phyloP scores from a whole-genome alignment of 2,113 vertebrate species.

The Cyphomyrus plagiostoma region DNA sequence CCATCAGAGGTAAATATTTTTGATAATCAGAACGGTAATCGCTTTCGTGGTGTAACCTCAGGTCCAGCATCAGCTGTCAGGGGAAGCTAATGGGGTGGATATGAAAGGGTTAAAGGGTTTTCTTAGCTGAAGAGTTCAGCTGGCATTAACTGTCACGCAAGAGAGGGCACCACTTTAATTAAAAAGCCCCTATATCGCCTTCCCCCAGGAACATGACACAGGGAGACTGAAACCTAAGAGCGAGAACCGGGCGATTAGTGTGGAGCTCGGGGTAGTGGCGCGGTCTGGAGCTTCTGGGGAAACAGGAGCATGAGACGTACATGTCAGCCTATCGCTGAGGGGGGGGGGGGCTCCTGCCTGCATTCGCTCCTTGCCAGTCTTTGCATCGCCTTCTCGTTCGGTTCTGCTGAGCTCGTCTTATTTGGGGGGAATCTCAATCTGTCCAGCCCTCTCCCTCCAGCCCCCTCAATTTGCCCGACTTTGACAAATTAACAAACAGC shows the following conservation, averaged over 20 bases:
- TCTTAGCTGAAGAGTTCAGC: slow-evolving; percentile 24
- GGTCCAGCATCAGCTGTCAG: slow-evolving; percentile 40
- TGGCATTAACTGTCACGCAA: slow-evolving; percentile 1
- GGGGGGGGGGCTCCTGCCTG: background rate
- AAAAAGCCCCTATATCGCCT: slow-evolving; percentile 41
- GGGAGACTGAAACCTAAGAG: slow-evolving; percentile 16
- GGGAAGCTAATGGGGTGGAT: slow-evolving; percentile 53
- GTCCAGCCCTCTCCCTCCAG: background rate
- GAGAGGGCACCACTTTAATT: slow-evolving; percentile 40
- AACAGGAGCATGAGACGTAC: background rate
- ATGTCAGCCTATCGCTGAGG: background rate
- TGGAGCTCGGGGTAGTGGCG: background rate
- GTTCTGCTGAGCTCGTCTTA: background rate
- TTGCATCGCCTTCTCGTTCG: background rate
- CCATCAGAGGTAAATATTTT: background rate
- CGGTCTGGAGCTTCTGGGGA: background rate
- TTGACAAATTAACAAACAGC: background rate
- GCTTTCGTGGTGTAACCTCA: background rate
- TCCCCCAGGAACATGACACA: slow-evolving; percentile 25
- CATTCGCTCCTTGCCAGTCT: background rate
- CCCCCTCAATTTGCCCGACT: background rate
- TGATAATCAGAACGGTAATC: background rate
- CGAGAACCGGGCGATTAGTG: no score
- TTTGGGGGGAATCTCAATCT: background rate
- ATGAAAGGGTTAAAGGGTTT: slow-evolving; percentile 49